Percentiles rank a stretch among this genome's conserved stretches.
phyloP scores from a whole-genome alignment of 1,140 invertebrate genomes.

The Lepidurus packardi region DNA sequence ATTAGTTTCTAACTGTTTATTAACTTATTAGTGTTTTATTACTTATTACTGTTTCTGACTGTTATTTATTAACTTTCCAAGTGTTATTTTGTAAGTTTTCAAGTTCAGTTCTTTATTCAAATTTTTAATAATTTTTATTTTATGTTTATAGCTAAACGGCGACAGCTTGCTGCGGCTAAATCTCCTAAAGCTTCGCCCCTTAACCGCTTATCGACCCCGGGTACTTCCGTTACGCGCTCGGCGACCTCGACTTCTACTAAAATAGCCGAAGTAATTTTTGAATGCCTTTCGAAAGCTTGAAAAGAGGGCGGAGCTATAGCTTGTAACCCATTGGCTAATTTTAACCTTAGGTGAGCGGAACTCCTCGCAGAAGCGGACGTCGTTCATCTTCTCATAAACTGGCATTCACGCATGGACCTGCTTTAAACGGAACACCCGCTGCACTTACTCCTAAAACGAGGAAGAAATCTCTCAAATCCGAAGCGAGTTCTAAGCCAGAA shows the following conservation, averaged over 20 bases:
- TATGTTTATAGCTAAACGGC: background rate
- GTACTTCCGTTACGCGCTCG: constrained; percentile 10
- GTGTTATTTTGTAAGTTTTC: too few species aligned
- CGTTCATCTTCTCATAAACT: background rate
- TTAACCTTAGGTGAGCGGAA: background rate
- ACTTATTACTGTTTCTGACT: too few species aligned
- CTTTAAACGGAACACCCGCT: background rate
- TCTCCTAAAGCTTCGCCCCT: constrained; percentile 6
- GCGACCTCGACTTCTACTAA: constrained; percentile 5
- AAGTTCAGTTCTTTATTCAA: too few species aligned
- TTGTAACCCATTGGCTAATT: background rate
- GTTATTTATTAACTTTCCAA: too few species aligned
- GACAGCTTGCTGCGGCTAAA: background rate
- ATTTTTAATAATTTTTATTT: constrained; percentile 6
- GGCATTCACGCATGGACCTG: background rate
- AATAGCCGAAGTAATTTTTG: background rate
- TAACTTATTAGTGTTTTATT: background rate
- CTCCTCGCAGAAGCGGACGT: background rate
- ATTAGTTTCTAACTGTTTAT: background rate
- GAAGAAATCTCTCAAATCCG: background rate
- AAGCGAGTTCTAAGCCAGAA: background rate
- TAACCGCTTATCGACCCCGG: background rate
- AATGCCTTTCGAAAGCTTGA: background rate
- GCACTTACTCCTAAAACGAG: background rate
- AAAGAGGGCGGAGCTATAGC: background rate